A percentile compares a stretch with the other conserved stretches of the same genome.
Evolutionary conservation across 2,888 invertebrate genomes (phyloP).

Genomic region (Pristionchus fissidentatus): DNA sequence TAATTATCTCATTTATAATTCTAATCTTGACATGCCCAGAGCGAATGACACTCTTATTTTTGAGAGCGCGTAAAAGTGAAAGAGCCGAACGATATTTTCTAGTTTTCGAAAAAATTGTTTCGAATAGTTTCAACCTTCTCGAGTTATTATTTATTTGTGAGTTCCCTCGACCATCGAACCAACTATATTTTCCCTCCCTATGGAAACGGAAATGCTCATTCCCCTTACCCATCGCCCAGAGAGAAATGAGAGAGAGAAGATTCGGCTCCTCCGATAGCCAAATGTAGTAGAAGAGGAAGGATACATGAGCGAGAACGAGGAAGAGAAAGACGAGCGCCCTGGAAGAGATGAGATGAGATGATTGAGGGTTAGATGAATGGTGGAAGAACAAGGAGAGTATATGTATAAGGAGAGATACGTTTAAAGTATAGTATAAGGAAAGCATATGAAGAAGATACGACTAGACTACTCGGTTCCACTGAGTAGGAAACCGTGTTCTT

Average conservation of each 20-base stretch:
- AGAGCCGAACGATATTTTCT: too few relatives aligned
- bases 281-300: slow-evolving; percentile 61
- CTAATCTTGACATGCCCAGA: background rate
- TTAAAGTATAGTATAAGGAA: background rate
- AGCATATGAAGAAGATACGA: too few relatives aligned
- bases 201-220: too few relatives aligned
- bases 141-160: background rate
- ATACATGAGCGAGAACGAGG: slow-evolving; percentile 59
- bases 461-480: too few relatives aligned
- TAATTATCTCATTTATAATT: background rate
- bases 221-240: slow-evolving; percentile 59
- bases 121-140: background rate
- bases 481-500: too few relatives aligned
- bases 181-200: background rate
- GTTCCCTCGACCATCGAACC: background rate
- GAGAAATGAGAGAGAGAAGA: slow-evolving; percentile 57
- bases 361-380: background rate
- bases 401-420: too few relatives aligned
- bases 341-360: background rate
- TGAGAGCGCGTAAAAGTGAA: background rate
- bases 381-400: background rate
- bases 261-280: slow-evolving; percentile 57
- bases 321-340: slow-evolving; percentile 56
- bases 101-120: too few relatives aligned
- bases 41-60: background rate